Evolutionary conservation across 1,140 invertebrate genomes (phyloP).

Genomic region (Drosophila littoralis): DNA sequence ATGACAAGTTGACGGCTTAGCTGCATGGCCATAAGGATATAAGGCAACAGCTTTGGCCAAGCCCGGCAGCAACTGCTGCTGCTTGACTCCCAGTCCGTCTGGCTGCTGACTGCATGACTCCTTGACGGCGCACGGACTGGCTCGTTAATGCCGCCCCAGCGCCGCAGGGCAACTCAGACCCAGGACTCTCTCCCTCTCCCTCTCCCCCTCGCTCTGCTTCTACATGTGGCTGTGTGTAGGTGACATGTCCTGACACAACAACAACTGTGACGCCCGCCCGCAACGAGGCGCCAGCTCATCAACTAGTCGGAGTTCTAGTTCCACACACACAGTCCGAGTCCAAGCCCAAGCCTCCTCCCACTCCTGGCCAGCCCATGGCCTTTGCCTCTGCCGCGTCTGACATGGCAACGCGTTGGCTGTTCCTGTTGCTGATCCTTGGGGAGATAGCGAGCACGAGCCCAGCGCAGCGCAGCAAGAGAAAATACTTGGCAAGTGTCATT

Average conservation of each 20-base stretch:
- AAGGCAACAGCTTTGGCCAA: slow-evolving; percentile 1
- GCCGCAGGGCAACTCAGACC: slow-evolving; percentile 56
- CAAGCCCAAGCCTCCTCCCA: not conserved
- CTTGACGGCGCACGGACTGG: slow-evolving; percentile 38
- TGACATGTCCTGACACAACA: slow-evolving; percentile 65
- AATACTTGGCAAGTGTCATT: slow-evolving; percentile 60
- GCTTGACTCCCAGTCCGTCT: too few relatives aligned
- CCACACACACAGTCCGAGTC: not conserved
- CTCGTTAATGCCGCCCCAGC: slow-evolving; percentile 69
- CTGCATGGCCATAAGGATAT: slow-evolving; percentile 27
- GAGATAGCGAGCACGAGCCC: slow-evolving; percentile 43
- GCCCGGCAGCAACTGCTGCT: slow-evolving; percentile 1
- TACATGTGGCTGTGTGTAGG: slow-evolving; percentile 60
- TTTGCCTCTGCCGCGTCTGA: slow-evolving; percentile 1
- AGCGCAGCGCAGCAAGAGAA: slow-evolving; percentile 32
- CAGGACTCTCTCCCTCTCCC: slow-evolving; percentile 2
- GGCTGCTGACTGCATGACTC: slow-evolving; percentile 25
- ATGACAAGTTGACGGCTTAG: slow-evolving; percentile 67
- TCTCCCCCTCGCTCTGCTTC: slow-evolving; percentile 11
- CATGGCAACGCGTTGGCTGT: slow-evolving; percentile 58
- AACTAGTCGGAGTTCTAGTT: slow-evolving; percentile 44
- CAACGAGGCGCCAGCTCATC: slow-evolving; percentile 75
- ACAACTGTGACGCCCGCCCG: slow-evolving; percentile 33
- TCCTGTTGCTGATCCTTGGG: slow-evolving; percentile 63
- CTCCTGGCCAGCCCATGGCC: not conserved